Evolutionary conservation across 2,888 invertebrate genomes (phyloP).

Genomic region (Sphaeridia pumilis): DNA sequence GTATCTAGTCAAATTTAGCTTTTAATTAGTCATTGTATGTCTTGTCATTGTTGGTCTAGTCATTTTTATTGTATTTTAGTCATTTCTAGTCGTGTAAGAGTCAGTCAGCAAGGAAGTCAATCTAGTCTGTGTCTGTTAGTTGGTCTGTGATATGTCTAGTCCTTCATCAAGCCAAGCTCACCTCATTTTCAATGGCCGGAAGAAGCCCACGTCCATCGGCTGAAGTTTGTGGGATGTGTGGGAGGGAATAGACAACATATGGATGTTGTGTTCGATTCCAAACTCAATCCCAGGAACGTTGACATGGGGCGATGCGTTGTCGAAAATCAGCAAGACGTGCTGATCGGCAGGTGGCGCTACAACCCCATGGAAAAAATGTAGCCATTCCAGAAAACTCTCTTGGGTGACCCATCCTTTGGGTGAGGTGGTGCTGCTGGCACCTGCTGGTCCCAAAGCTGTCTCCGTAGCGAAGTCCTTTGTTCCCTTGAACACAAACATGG

Average conservation of each 20-base stretch:
- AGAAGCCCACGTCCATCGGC: not conserved
- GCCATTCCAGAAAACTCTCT: not conserved
- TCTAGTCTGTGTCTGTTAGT: too few species aligned
- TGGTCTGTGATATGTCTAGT: too few species aligned
- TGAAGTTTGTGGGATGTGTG: not conserved
- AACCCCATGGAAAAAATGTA: not conserved
- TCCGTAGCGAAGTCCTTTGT: too few species aligned
- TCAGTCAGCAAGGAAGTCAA: too few species aligned
- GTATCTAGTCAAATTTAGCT: too few species aligned
- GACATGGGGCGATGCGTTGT: not conserved
- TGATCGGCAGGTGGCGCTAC: not conserved
- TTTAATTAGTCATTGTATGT: too few species aligned
- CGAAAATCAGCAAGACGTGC: not conserved
- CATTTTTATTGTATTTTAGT: too few species aligned
- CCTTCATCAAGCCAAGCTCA: too few species aligned
- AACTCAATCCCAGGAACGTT: not conserved
- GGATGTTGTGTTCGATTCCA: not conserved
- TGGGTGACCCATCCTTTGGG: not conserved
- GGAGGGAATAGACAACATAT: not conserved
- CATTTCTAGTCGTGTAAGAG: too few species aligned
- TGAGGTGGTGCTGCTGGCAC: not conserved
- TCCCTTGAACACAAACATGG: not conserved
- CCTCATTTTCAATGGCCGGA: not conserved
- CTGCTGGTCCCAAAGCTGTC: not conserved
- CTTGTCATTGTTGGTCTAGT: too few species aligned